Conservation (phyloP, 2,113 vertebrate species). For the Myodes glareolus region DNA sequence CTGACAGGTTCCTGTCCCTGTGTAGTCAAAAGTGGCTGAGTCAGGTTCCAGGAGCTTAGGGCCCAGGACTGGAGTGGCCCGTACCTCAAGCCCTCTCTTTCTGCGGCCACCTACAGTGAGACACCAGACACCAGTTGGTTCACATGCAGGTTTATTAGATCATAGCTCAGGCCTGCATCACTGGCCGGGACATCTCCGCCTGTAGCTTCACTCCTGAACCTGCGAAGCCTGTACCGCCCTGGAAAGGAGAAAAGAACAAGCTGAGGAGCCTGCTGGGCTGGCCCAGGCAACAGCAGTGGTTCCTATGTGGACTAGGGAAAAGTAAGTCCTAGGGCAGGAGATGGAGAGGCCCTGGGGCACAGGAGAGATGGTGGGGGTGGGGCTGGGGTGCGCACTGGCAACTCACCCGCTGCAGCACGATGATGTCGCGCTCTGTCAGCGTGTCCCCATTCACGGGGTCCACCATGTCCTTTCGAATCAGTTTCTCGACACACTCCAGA, state of each 20-base stretch:
- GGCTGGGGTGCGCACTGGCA: too few species aligned
- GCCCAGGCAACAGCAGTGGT: rapidly evolving
- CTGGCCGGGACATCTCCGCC: constrained; percentile 92
- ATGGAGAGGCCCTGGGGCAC: too few species aligned
- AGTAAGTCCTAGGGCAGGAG: neutral
- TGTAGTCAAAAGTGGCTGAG: neutral
- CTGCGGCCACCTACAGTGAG: neutral
- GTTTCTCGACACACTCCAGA: constrained; percentile 92
- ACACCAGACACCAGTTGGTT: neutral
- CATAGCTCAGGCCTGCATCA: constrained; percentile 92
- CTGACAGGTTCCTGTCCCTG: neutral
- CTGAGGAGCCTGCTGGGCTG: neutral
- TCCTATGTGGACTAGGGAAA: rapidly evolving
- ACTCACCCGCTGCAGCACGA: constrained; percentile 90
- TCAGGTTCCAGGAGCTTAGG: neutral
- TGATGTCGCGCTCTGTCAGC: constrained; percentile 91
- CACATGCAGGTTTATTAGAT: constrained; percentile 31
- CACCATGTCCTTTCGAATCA: constrained; percentile 93
- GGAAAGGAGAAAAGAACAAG: neutral
- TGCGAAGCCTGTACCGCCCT: constrained; percentile 93
- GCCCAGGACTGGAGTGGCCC: neutral
- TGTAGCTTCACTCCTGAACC: constrained; percentile 90
- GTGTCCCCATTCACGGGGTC: constrained; percentile 90
- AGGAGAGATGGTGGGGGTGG: neutral
- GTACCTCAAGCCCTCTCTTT: neutral